These are phyloP conservation scores for Lepisosteus osseus DNA, from an alignment of 2,113 vertebrate genomes.

Conservation along the genomic window DNA sequence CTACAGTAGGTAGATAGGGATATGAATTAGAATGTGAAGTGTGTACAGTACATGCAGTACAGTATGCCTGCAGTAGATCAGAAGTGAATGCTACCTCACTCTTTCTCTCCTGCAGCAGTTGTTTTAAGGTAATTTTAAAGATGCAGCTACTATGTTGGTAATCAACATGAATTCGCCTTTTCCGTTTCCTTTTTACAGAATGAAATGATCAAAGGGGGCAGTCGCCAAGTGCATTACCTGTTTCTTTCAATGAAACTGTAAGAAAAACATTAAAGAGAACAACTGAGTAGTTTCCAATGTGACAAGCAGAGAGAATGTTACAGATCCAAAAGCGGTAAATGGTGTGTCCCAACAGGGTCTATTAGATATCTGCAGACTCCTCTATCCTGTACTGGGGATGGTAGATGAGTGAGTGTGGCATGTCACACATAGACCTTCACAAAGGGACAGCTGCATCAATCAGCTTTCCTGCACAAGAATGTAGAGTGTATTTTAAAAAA, in stretches of 20 bases:
- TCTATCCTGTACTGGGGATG: constrained; percentile 42
- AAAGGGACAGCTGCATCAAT: constrained; percentile 13
- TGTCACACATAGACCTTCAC: constrained; percentile 19
- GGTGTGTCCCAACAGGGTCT: constrained; percentile 64
- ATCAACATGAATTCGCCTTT: too few relatives aligned
- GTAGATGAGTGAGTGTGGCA: constrained; percentile 30
- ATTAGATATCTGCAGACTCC: constrained; percentile 54
- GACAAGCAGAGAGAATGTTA: constrained; percentile 48
- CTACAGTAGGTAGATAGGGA: too few relatives aligned
- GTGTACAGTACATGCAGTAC: too few relatives aligned
- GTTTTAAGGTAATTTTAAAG: too few relatives aligned
- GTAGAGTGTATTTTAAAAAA: background rate
- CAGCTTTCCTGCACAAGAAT: constrained; percentile 14
- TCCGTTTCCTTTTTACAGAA: constrained; percentile 41
- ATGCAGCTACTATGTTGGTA: too few relatives aligned
- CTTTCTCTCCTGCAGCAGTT: too few relatives aligned
- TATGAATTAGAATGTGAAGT: too few relatives aligned
- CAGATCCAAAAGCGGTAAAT: constrained; percentile 62
- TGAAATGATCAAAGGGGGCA: constrained; percentile 47
- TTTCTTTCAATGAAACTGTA: constrained; percentile 35
- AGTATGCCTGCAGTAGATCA: too few relatives aligned
- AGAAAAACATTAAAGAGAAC: constrained; percentile 36
- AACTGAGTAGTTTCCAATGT: constrained; percentile 35
- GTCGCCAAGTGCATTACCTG: background rate
- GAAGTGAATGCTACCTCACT: too few relatives aligned